Evolutionary conservation across 2,888 invertebrate species (phyloP).

Genomic region (Agrilus cyanescens): DNA sequence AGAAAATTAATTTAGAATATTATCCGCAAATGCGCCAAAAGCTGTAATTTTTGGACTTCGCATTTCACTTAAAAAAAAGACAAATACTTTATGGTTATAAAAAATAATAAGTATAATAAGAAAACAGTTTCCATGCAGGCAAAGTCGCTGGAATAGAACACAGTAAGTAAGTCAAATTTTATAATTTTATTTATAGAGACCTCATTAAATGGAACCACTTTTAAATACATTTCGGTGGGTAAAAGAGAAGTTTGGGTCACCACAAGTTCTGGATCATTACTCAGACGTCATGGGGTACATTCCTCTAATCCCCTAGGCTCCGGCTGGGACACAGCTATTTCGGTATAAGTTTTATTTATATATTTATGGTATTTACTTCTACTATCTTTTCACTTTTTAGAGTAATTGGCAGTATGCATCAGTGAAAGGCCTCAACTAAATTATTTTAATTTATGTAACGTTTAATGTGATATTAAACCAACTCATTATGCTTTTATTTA

Average conservation of each 20-base stretch:
- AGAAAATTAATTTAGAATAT: too few species aligned
- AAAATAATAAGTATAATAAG: too few species aligned
- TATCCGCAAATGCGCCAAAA: too few species aligned
- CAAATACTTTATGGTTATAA: too few species aligned
- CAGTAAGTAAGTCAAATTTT: background rate
- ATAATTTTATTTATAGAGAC: constrained; percentile 21
- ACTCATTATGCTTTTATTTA: too few species aligned
- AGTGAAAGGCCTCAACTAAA: background rate
- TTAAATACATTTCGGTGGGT: constrained; percentile 61
- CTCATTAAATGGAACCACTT: constrained; percentile 37
- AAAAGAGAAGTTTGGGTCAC: constrained; percentile 65
- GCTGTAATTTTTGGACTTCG: too few species aligned
- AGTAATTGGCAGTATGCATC: background rate
- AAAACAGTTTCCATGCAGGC: too few species aligned
- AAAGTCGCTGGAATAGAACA: background rate
- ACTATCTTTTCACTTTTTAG: background rate
- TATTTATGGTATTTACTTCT: background rate
- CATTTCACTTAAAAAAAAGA: too few species aligned
- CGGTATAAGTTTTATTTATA: constrained; percentile 31
- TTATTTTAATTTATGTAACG: constrained; percentile 3
- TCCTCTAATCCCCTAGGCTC: constrained; percentile 59
- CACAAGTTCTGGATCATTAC: constrained; percentile 55
- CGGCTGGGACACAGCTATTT: constrained; percentile 65
- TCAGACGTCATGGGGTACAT: constrained; percentile 64
- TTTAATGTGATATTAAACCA: too few species aligned